Base-by-base conservation (phyloP, 2,888 invertebrate species). In the Drosophila nigritarsus region DNA sequence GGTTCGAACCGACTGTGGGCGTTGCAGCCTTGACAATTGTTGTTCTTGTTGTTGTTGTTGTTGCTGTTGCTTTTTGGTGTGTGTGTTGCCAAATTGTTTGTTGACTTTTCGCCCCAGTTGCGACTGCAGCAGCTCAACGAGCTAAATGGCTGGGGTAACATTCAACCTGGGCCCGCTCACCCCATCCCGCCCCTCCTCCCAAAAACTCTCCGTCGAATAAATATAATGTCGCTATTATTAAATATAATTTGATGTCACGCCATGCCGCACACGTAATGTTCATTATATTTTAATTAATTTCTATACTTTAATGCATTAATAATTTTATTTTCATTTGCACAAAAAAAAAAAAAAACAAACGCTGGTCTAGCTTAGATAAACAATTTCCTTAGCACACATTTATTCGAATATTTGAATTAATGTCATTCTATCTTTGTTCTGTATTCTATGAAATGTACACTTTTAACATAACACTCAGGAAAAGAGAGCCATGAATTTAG, bases 241-340 rank as follows among this genome's bases (percentile, higher is more conserved):
- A 82, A 84, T 87, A 85, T 87, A 85, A 84, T 88, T 86, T 83
- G 76, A 69, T 88, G 91, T 91, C 90, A 91, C 91, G 90, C 90
- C 87, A 91, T 90, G 78, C 78, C 80, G 84, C 84, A 81, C 91
- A 86, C 88, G 80, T 78, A 91, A 90, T 88, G 90, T 83, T 89
- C 90, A 91, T 91, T 90, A 86, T 85, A 88, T 87, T 89, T 85
- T 83, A 90, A 91, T 90, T 91, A 90, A 91, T 89, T 90, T 91
- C 68, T 73, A 68, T 66, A 80, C 88, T 89, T 91, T 91, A 91
- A 91, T 90, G 90, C 82, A 83, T 90, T 91, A 90, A 91, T 90
- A 89, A 91, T 90, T 90, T 68, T 62, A 74, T 70, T 75, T 75
- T 70, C 67, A 50, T 54, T 45, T 45, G 45, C 45, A 45, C 20